Evolutionary conservation across 2,888 invertebrate genomes (phyloP).

Genomic region (Zygaena filipendulae): DNA sequence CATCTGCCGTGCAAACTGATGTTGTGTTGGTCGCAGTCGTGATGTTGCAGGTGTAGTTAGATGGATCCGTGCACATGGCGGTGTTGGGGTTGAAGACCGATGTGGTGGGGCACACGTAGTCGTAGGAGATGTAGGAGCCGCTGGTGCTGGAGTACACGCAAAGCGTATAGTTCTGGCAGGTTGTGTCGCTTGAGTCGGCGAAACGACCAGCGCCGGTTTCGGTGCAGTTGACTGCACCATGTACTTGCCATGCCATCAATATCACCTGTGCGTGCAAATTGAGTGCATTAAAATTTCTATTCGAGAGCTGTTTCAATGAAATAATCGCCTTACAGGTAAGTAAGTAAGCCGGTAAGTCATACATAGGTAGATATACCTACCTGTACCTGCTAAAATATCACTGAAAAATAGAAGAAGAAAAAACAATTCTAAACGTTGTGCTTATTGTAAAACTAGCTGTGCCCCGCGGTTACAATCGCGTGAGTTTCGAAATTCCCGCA

Average conservation of each 20-base stretch:
- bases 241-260: conserved; percentile 22
- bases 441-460: no score
- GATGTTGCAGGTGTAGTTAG: conserved; percentile 35
- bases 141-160: conserved; percentile 32
- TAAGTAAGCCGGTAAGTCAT: no score
- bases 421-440: no score
- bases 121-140: conserved; percentile 30
- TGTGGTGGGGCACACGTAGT: conserved; percentile 47
- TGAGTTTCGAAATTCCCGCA: no score
- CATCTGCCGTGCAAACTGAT: conserved; percentile 36
- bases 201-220: conserved; percentile 35
- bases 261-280: no score
- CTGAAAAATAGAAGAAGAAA: no score
- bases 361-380: no score
- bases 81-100: conserved; percentile 45
- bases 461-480: no score
- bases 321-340: no score
- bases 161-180: conserved; percentile 47
- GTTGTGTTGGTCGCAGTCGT: conserved; percentile 20
- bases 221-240: conserved; percentile 38
- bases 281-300: no score
- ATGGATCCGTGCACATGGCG: conserved; percentile 32
- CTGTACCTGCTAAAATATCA: no score
- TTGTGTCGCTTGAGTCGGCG: conserved; percentile 39
- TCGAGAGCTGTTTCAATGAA: no score